Evolutionary conservation across 2,888 invertebrate genomes (phyloP).

Genomic region (Drosophila yooni): DNA sequence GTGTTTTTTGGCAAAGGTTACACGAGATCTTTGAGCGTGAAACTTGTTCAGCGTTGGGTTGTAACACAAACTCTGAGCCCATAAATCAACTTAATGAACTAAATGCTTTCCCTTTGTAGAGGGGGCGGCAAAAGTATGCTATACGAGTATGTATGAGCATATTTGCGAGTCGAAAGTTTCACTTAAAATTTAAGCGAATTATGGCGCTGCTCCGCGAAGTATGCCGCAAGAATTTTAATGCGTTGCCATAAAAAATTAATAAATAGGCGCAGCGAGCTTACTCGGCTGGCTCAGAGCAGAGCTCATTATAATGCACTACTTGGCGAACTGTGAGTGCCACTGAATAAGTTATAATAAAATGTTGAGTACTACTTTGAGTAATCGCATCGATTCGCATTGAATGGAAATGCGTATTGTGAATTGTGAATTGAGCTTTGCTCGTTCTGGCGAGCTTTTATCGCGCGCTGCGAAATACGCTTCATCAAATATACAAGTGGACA

Average conservation of each 20-base stretch:
- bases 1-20: slow-evolving; percentile 10
- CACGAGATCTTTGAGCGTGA: slow-evolving; percentile 11
- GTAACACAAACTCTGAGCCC: slow-evolving; percentile 22
- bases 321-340: slow-evolving; percentile 26
- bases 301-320: slow-evolving; percentile 34
- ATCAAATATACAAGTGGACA: slow-evolving; percentile 69
- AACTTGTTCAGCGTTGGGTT: slow-evolving; percentile 15
- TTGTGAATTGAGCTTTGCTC: slow-evolving; percentile 44
- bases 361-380: slow-evolving; percentile 25
- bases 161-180: slow-evolving; percentile 11
- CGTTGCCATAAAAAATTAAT: slow-evolving; percentile 51
- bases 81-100: slow-evolving; percentile 61
- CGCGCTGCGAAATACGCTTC: slow-evolving; percentile 36
- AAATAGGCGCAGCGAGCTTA: slow-evolving; percentile 33
- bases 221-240: slow-evolving; percentile 26
- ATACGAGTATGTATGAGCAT: slow-evolving; percentile 2
- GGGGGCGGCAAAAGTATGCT: slow-evolving; percentile 38
- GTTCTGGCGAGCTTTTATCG: slow-evolving; percentile 26
- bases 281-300: slow-evolving; percentile 3
- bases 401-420: slow-evolving; percentile 20
- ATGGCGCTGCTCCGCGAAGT: slow-evolving; percentile 30
- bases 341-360: slow-evolving; percentile 53
- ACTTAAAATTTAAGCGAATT: slow-evolving; percentile 23
- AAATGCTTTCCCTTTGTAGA: neutral
- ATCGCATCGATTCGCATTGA: slow-evolving; percentile 20